Percentiles rank a stretch among this genome's conserved stretches.
These are phyloP conservation scores for Plagiodera versicolora DNA, from an alignment of 2,888 invertebrate species.

Conservation along the genomic window DNA sequence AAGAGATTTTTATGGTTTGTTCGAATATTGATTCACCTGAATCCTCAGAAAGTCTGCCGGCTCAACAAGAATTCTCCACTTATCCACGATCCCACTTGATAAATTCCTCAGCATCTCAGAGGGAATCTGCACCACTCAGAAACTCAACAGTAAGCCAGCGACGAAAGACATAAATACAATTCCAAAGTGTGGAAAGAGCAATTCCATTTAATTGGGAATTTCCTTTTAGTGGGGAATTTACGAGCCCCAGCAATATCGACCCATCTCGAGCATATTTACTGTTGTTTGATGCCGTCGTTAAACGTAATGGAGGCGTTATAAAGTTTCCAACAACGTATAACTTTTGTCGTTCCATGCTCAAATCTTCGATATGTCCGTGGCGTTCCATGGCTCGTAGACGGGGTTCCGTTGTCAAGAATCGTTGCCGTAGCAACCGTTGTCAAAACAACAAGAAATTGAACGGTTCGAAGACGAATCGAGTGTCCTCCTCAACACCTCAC, in stretches of 20 bases:
- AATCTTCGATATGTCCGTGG: too few relatives aligned
- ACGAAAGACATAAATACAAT: slow-evolving; percentile 14
- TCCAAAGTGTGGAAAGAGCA: slow-evolving; percentile 7
- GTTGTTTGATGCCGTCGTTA: not conserved
- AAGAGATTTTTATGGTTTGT: too few relatives aligned
- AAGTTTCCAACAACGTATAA: not conserved
- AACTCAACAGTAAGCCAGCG: not conserved
- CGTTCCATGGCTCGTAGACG: too few relatives aligned
- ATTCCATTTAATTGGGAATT: slow-evolving; percentile 17
- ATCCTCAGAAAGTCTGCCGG: too few relatives aligned
- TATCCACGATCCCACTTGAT: not conserved
- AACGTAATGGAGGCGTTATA: not conserved
- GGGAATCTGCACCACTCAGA: not conserved
- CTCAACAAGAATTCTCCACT: too few relatives aligned
- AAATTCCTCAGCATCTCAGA: not conserved
- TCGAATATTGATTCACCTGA: too few relatives aligned
- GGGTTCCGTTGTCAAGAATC: too few relatives aligned
- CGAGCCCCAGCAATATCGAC: slow-evolving; percentile 1
- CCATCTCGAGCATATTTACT: not conserved
- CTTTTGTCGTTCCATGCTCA: too few relatives aligned
- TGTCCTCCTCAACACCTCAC: too few relatives aligned
- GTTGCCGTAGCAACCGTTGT: too few relatives aligned
- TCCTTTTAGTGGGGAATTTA: slow-evolving; percentile 6
- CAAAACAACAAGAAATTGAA: too few relatives aligned
- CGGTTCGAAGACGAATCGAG: too few relatives aligned